phyloP scores from a whole-genome alignment of 1,140 invertebrate species.

The Drosophila sturtevanti region DNA sequence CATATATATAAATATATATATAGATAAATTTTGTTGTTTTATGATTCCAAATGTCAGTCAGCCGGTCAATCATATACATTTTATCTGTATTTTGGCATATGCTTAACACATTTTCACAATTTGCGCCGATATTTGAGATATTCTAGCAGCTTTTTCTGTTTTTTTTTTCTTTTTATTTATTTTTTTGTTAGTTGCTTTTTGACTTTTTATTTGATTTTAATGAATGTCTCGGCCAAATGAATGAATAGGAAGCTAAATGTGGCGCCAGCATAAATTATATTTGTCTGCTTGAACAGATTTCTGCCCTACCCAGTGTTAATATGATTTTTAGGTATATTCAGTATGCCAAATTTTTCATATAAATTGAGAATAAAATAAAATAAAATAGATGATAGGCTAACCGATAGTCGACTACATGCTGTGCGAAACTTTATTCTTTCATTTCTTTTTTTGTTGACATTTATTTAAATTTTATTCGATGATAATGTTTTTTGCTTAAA shows the following conservation, averaged over 20 bases:
- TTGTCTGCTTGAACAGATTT: not conserved
- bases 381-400: not conserved
- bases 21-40: not conserved
- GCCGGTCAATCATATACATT: slow-evolving; percentile 6
- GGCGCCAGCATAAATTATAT: slow-evolving; percentile 54
- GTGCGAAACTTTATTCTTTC: no score
- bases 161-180: slow-evolving; percentile 1
- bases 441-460: no score
- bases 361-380: not conserved
- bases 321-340: not conserved
- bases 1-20: slow-evolving; percentile 21
- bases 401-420: no score
- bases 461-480: no score
- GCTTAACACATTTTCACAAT: slow-evolving; percentile 54
- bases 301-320: not conserved
- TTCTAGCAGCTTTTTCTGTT: slow-evolving; percentile 7
- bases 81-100: slow-evolving; percentile 36
- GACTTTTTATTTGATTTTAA: slow-evolving; percentile 47
- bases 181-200: slow-evolving; percentile 14
- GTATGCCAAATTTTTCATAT: not conserved
- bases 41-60: not conserved
- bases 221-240: slow-evolving; percentile 23
- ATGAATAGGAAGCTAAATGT: slow-evolving; percentile 24
- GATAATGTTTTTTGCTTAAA: no score
- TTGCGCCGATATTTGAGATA: slow-evolving; percentile 11